Conservation (phyloP, 2,113 vertebrate genomes). For the Gobius niger region DNA sequence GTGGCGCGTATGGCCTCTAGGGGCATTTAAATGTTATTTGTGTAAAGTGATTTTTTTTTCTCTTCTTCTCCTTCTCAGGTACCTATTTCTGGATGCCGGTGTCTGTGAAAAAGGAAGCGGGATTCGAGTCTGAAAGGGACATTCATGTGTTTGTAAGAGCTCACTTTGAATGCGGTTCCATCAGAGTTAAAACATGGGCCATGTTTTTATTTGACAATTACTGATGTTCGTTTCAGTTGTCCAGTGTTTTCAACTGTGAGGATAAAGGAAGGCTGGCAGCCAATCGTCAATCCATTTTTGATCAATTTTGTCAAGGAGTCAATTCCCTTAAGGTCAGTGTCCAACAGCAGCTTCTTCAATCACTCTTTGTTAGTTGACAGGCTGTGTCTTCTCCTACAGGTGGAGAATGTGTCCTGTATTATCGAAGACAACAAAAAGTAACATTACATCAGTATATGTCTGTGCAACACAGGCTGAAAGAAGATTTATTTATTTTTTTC, state of each 20-base stretch:
- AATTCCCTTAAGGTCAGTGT: background rate
- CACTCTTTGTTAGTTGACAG: background rate
- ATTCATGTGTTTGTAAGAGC: conserved; percentile 52
- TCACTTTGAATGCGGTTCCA: background rate
- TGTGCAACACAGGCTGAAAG: background rate
- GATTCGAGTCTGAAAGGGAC: background rate
- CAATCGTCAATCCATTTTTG: background rate
- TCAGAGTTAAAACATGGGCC: background rate
- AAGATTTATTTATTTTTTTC: background rate
- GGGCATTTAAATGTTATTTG: background rate
- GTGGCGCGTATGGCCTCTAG: too few species aligned
- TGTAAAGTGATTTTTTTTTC: background rate
- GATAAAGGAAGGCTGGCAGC: background rate
- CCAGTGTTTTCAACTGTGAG: background rate
- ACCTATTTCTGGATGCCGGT: conserved; percentile 68
- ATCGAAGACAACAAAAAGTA: conserved; percentile 22
- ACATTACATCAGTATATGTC: background rate
- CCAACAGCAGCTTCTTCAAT: background rate
- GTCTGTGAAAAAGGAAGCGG: background rate
- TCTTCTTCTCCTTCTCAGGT: conserved; percentile 36
- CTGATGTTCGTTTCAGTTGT: background rate
- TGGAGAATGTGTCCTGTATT: conserved; percentile 45
- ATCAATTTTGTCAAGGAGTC: background rate
- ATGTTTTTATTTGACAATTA: background rate
- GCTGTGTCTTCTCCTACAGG: conserved; percentile 30